Percentiles rank a stretch among this genome's conserved stretches.
Conservation (phyloP, 2,113 vertebrate species). For the Bambusicola thoracicus region DNA sequence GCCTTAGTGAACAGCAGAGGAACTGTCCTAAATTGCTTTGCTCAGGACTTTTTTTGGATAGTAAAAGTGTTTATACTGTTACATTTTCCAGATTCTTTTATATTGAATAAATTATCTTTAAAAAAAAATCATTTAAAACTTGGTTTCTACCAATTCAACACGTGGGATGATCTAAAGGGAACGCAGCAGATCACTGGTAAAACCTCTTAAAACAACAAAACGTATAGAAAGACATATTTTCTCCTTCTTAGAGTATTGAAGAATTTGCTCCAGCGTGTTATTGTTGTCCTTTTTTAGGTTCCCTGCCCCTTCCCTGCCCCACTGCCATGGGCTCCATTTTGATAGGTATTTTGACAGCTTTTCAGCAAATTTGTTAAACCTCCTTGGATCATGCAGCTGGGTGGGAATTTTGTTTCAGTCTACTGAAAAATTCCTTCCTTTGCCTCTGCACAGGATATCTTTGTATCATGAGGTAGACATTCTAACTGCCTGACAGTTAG, state of each 20-base stretch:
- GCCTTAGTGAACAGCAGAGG: not conserved
- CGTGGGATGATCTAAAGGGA: not conserved
- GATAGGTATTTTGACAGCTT: not conserved
- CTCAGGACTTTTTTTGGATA: not conserved
- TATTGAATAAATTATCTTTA: not conserved
- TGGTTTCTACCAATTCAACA: not conserved
- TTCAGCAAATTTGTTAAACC: not conserved
- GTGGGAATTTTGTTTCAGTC: not conserved
- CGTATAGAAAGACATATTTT: not conserved
- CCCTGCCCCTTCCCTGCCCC: no score
- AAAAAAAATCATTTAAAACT: not conserved
- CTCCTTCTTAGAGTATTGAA: not conserved
- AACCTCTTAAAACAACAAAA: no score
- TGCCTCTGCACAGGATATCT: not conserved
- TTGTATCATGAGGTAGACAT: not conserved
- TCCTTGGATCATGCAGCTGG: not conserved
- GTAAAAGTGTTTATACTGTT: not conserved
- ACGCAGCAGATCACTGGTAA: rapidly evolving
- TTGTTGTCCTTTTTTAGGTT: not conserved
- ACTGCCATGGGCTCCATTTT: not conserved
- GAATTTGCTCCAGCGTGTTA: not conserved
- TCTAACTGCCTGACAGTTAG: no score
- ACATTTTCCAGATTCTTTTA: not conserved
- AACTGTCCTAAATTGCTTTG: not conserved
- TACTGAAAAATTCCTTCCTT: not conserved